Base-by-base conservation (phyloP, 2,888 invertebrate species). In the Amphipyra tragopoginis region DNA sequence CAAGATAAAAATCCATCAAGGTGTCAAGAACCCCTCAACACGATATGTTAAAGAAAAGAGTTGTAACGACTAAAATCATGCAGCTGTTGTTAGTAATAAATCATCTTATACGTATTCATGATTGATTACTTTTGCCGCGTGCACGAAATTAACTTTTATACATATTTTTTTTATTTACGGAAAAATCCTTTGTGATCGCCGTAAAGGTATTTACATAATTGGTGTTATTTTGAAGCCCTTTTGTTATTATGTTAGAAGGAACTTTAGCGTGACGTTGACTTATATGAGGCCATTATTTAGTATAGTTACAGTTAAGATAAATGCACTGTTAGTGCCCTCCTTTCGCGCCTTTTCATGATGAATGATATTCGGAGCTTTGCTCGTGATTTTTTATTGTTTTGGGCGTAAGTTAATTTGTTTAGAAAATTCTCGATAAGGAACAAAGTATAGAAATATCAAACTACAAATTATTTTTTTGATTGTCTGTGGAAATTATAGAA, bases 81-180 rank as follows among this genome's bases (percentile, higher is more conserved):
- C 87, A 90, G 86, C 89, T 87, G 89, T 86, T 87, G 78, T 82
- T 64, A 73, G 83, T 80, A 84, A 90, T 92, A 89, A 90, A 92
- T 92, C 91, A 91, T 87, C 80, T 84, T 84, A 85, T 86, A 86
- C 83, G 84, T 86, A 85, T 84, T 79, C 82, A 74, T 90, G 90
- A 92, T 91, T 92, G 91, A 92, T 91, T 85, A 62, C 86, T 79
- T 85, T 86, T 66, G 80, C 65, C 72, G 74, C 78, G 65, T 76
- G 78, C 64, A 63, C 67, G 78, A 86, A 89, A 87, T 90, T 87
- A 90, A 85, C 84, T 86, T 86, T 85, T 77, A 21, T 21, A 58
- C 65, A 53, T 70, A 60, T 54, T 53, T 56, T 64, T 72, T 71
- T 56, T 63, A 48, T 48, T 53, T 47, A 67, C 49, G 53, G 44